These are phyloP conservation scores for Corythaeola cristata DNA, from an alignment of 2,113 vertebrate species.

Conservation along the genomic window DNA sequence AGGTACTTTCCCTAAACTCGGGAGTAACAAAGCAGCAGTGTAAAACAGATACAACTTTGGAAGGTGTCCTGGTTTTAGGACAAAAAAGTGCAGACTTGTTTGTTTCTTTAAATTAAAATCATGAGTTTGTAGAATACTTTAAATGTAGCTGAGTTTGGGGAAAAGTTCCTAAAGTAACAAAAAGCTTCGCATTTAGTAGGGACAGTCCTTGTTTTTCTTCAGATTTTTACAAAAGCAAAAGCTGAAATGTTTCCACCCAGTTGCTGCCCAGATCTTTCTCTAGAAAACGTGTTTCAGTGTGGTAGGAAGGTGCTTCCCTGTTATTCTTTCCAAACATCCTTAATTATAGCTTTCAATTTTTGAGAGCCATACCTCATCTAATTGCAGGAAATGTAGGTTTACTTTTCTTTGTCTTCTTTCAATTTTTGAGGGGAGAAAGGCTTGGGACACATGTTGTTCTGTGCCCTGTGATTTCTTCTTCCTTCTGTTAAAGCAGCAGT, in stretches of 20 bases:
- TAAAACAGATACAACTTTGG: neutral
- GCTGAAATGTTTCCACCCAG: neutral
- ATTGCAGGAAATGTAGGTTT: conserved; percentile 34
- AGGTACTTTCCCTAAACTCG: neutral
- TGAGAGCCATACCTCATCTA: conserved; percentile 41
- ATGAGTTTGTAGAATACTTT: neutral
- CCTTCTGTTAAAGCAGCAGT: conserved; percentile 4
- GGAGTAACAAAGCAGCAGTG: neutral
- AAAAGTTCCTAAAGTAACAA: neutral
- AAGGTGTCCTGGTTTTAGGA: too few relatives aligned
- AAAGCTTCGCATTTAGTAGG: neutral
- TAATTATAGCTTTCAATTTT: conserved; percentile 49
- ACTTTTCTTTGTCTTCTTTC: conserved; percentile 6
- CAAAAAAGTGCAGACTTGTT: neutral
- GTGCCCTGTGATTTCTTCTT: neutral
- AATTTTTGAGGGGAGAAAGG: neutral
- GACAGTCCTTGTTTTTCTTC: neutral
- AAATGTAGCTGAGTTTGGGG: neutral
- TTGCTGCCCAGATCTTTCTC: neutral
- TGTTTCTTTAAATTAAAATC: neutral
- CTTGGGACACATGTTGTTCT: neutral
- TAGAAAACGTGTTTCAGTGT: neutral
- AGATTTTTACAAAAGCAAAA: neutral
- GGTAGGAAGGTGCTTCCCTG: conserved; percentile 5
- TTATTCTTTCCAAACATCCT: conserved; percentile 2